phyloP scores from a whole-genome alignment of 1,140 invertebrate species.

The Sesamia nonagrioides region DNA sequence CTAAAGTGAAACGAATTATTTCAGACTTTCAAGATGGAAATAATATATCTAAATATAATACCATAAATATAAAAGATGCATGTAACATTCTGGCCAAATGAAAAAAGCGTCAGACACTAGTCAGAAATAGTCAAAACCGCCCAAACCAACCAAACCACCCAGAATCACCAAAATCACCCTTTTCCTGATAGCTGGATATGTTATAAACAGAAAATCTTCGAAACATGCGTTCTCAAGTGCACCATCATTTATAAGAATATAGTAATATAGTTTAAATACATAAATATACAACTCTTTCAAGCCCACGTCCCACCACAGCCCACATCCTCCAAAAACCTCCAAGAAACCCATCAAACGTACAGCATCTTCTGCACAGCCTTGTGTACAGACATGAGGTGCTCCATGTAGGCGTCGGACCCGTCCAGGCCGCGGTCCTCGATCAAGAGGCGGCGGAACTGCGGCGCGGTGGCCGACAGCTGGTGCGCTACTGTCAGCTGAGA shows the following conservation, averaged over 20 bases:
- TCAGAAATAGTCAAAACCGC: no score
- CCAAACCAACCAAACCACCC: no score
- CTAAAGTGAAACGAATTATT: no score
- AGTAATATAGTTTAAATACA: neutral
- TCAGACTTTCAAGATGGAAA: no score
- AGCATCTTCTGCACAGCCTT: slow-evolving; percentile 74
- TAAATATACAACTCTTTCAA: neutral
- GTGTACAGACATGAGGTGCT: slow-evolving; percentile 74
- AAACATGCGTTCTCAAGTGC: no score
- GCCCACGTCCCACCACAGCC: neutral
- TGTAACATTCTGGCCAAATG: no score
- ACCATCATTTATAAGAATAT: neutral
- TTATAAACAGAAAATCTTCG: no score
- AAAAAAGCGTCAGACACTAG: no score
- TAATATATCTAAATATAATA: no score
- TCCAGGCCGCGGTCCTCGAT: slow-evolving; percentile 72
- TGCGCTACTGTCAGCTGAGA: slow-evolving; percentile 67
- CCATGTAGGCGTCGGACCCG: slow-evolving; percentile 70
- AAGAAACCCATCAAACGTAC: slow-evolving; percentile 57
- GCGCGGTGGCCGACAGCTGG: slow-evolving; percentile 63
- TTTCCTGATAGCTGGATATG: no score
- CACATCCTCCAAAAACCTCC: neutral
- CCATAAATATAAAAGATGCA: no score
- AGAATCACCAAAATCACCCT: no score
- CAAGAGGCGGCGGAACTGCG: slow-evolving; percentile 65